Evolutionary conservation across 2,113 vertebrate species (phyloP).

Genomic region (Sclerurus mexicanus): DNA sequence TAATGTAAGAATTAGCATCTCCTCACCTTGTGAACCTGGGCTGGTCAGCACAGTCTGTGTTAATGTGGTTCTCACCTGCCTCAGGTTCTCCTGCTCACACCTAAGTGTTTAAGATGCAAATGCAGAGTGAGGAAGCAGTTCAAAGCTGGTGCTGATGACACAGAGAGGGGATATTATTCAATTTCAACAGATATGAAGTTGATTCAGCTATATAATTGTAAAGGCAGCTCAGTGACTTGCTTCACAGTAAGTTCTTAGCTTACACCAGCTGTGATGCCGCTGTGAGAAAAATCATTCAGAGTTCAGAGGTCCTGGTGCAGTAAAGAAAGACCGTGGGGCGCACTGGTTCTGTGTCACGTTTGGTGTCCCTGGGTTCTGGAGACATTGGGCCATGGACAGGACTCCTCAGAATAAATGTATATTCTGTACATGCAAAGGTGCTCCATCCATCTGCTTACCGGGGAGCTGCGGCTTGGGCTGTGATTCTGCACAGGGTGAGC

Average conservation of each 20-base stretch:
- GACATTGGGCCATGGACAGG: neutral
- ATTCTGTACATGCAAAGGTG: accelerated
- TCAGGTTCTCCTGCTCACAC: neutral
- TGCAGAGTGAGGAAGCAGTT: neutral
- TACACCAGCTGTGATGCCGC: neutral
- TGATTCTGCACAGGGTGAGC: accelerated
- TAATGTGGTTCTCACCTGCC: neutral
- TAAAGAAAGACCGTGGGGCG: neutral
- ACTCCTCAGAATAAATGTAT: neutral
- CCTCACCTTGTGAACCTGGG: neutral
- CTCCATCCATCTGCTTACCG: accelerated
- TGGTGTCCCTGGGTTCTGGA: neutral
- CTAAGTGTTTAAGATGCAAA: neutral
- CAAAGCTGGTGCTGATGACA: neutral
- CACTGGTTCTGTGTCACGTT: neutral
- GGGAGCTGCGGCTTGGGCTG: neutral
- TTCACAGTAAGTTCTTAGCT: neutral
- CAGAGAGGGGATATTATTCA: neutral
- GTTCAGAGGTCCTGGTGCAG: neutral
- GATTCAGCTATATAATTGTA: neutral
- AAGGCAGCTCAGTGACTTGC: neutral
- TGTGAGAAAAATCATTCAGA: neutral
- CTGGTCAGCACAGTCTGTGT: neutral
- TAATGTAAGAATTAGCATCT: conserved; percentile 1
- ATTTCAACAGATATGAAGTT: neutral